phyloP scores from a whole-genome alignment of 2,888 invertebrate species.

The Metopia argyrocephala region DNA sequence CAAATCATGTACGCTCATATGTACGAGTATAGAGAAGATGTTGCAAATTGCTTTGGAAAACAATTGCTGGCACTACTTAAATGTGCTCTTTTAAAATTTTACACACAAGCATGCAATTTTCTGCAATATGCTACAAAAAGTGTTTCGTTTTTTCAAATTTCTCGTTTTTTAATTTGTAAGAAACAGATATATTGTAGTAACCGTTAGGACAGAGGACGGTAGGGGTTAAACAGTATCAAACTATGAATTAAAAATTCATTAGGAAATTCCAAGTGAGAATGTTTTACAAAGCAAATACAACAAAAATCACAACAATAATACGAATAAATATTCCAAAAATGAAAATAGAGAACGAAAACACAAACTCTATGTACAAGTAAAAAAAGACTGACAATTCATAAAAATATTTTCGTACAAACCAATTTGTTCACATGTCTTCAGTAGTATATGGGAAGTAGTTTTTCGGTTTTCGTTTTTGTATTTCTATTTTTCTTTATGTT shows the following conservation, averaged over 20 bases:
- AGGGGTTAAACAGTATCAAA: neutral
- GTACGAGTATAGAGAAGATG: conserved; percentile 4
- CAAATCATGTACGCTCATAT: neutral
- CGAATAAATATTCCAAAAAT: neutral
- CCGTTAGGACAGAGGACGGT: too few species aligned
- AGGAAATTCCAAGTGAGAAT: conserved; percentile 46
- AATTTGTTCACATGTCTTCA: conserved; percentile 10
- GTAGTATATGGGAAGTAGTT: neutral
- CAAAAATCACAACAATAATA: neutral
- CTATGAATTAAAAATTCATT: conserved; percentile 57
- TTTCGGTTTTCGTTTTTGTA: neutral
- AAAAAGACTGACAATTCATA: neutral
- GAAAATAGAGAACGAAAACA: neutral
- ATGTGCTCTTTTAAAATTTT: neutral
- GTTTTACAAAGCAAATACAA: conserved; percentile 6
- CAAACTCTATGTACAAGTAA: neutral
- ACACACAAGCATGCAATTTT: conserved; percentile 1
- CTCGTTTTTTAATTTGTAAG: conserved; percentile 10
- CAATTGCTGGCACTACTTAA: conserved; percentile 22
- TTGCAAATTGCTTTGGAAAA: conserved; percentile 54
- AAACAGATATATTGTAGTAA: too few species aligned
- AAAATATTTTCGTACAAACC: neutral
- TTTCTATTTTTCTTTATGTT: neutral
- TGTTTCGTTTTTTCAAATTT: neutral
- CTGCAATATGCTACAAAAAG: conserved; percentile 8